phyloP scores from a whole-genome alignment of 2,797 vertebrate species.

The Enteromius viviparus region DNA sequence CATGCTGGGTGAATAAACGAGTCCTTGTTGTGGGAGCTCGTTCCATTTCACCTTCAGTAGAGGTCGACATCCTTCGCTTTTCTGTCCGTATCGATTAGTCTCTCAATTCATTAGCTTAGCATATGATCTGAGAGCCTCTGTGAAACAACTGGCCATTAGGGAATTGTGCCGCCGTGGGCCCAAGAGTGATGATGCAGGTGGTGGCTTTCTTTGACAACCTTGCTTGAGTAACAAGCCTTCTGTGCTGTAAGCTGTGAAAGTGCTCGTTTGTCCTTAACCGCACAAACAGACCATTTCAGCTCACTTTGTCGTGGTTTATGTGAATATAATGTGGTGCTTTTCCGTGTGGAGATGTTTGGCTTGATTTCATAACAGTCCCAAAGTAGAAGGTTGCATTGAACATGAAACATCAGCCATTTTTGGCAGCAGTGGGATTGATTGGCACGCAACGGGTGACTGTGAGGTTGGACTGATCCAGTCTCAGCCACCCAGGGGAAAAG shows the following conservation, averaged over 20 bases:
- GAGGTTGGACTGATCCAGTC: conserved; percentile 59
- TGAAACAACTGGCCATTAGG: conserved; percentile 77
- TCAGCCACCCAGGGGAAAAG: conserved; percentile 51
- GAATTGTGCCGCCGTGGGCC: conserved; percentile 75
- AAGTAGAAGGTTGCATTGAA: conserved; percentile 55
- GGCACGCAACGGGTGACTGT: conserved; percentile 67
- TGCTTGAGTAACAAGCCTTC: conserved; percentile 71
- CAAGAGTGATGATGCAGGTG: conserved; percentile 71
- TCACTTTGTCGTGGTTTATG: conserved; percentile 33
- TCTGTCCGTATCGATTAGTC: conserved; percentile 80
- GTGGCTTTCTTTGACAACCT: conserved; percentile 70
- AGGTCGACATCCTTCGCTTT: conserved; percentile 76
- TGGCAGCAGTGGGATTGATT: conserved; percentile 70
- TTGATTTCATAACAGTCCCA: conserved; percentile 65
- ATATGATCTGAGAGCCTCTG: conserved; percentile 80
- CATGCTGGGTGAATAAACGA: conserved; percentile 74
- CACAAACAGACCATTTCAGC: conserved; percentile 58
- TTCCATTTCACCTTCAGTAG: conserved; percentile 80
- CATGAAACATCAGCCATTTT: conserved; percentile 38
- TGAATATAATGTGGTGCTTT: conserved; percentile 9
- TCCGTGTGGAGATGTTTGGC: conserved; percentile 41
- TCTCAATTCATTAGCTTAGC: conserved; percentile 83
- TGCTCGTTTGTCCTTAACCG: conserved; percentile 26
- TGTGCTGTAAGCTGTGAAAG: conserved; percentile 71
- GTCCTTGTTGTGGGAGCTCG: conserved; percentile 71